A percentile compares a stretch with the other conserved stretches of the same genome.
Evolutionary conservation across 2,113 vertebrate genomes (phyloP).

Genomic region (Petrocephalus zakoni): DNA sequence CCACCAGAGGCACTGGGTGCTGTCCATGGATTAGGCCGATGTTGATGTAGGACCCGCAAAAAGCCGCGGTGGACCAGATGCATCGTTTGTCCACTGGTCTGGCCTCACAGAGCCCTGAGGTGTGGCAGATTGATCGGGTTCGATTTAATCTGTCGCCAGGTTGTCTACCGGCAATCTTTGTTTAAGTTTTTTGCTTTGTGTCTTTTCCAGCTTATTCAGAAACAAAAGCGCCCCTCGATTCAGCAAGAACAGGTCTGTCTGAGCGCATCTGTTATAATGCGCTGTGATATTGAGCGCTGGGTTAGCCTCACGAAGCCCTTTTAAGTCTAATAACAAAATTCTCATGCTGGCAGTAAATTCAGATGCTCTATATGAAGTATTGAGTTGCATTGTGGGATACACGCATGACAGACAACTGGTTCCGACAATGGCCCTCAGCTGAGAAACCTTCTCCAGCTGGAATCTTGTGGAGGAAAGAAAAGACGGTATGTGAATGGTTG

Average conservation of each 20-base stretch:
- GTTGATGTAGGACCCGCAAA: neutral
- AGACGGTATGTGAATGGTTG: neutral
- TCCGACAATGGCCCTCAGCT: neutral
- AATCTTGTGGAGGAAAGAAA: neutral
- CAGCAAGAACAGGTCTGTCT: neutral
- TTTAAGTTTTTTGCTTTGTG: neutral
- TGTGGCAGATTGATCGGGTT: neutral
- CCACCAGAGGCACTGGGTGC: neutral
- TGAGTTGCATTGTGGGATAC: neutral
- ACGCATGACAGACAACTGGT: neutral
- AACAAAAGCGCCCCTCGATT: neutral
- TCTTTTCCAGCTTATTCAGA: neutral
- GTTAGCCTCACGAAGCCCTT: neutral
- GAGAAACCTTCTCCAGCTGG: neutral
- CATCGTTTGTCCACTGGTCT: neutral
- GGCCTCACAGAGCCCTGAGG: neutral
- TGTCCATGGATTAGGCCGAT: neutral
- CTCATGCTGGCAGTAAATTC: neutral
- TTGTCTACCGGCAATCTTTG: constrained; percentile 1
- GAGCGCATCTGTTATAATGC: neutral
- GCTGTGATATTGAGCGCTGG: neutral
- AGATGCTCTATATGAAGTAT: neutral
- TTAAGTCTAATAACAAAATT: neutral
- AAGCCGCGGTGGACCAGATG: neutral
- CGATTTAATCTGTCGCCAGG: neutral